Base-by-base conservation (phyloP, 2,797 vertebrate genomes). In the Alfaro cultratus region DNA sequence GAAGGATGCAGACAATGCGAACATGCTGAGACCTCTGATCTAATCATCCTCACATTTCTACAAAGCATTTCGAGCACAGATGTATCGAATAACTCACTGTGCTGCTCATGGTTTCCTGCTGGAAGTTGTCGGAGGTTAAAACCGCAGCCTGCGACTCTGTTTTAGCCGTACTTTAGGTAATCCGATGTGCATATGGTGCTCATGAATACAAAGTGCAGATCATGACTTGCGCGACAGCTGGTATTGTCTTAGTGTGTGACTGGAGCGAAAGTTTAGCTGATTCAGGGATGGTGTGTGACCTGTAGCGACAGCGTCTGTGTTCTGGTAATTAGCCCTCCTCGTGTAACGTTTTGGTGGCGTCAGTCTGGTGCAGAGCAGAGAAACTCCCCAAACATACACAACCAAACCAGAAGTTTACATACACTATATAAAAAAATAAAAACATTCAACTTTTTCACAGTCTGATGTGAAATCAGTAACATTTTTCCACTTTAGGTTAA, bases 1-100 rank as follows among this genome's bases (percentile, higher is more conserved):
- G 77, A 80, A 77, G 79, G 89, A 91, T 91, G 80, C 88, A 91
- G 90, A 88, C 55, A 53, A 36, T 51, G 64, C 41, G 62, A 68
- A 71, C 73, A 78, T 12, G 36, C 78, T 29, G 62, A 83, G 62
- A 51, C 75, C 76, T 80, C 68, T 78, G 4, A 43, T 80, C 72
- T 82, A 57, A 41, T 75, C 73, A 34, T 41, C 75, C 79, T 36
- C 55, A 16, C 5, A 57, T 34, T 57, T 36, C 60, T 79, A 15
- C 39, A 46, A 39, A 45, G 36, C 55, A n/a, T 31, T 36, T 43
- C 31, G 5, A 47, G 12, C 72, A 64, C 70, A 73, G 39, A 70
- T 23, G 45, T 79, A 68, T 9, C 74, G 36, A n/a, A 15, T 57
- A 80, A 41, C 76, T 64, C 34, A n/a, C 64, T 72, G 41, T 36